phyloP scores from a whole-genome alignment of 2,113 vertebrate genomes.

The Corydoras maculifer region DNA sequence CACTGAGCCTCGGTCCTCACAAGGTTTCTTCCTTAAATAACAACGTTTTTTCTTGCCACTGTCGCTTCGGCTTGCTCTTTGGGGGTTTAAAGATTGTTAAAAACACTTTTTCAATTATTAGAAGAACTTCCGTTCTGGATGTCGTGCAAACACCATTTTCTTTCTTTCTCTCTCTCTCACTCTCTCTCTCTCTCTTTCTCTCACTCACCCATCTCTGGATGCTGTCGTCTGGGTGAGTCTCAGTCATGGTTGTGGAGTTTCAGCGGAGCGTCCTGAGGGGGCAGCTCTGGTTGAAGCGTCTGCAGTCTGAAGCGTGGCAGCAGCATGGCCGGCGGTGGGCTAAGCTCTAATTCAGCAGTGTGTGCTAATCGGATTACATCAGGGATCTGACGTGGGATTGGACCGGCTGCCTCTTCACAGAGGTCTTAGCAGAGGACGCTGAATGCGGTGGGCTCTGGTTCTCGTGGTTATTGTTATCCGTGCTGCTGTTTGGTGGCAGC shows the following conservation, averaged over 20 bases:
- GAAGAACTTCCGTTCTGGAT: no score
- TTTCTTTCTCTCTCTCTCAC: neutral
- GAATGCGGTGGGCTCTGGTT: neutral
- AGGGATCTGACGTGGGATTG: constrained; percentile 39
- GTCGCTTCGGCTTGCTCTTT: no score
- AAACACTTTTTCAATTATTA: no score
- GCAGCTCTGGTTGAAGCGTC: no score
- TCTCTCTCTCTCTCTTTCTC: constrained; percentile 54
- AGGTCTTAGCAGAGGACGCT: constrained; percentile 36
- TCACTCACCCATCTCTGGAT: constrained; percentile 87
- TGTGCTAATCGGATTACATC: constrained; percentile 67
- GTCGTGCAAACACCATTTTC: no score
- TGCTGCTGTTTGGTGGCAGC: neutral
- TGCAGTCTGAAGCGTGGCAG: neutral
- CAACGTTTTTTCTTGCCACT: no score
- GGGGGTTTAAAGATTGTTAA: no score
- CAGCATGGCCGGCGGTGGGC: constrained; percentile 37
- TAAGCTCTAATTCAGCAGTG: constrained; percentile 65
- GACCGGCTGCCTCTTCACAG: constrained; percentile 42
- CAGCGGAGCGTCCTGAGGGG: constrained; percentile 5
- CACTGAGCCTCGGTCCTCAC: no score
- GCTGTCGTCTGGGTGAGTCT: constrained; percentile 73
- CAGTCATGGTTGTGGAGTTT: constrained; percentile 61
- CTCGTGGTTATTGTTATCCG: neutral
- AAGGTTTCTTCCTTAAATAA: no score